These are phyloP conservation scores for Taenaris catops DNA, from an alignment of 2,888 invertebrate genomes.

Conservation along the genomic window DNA sequence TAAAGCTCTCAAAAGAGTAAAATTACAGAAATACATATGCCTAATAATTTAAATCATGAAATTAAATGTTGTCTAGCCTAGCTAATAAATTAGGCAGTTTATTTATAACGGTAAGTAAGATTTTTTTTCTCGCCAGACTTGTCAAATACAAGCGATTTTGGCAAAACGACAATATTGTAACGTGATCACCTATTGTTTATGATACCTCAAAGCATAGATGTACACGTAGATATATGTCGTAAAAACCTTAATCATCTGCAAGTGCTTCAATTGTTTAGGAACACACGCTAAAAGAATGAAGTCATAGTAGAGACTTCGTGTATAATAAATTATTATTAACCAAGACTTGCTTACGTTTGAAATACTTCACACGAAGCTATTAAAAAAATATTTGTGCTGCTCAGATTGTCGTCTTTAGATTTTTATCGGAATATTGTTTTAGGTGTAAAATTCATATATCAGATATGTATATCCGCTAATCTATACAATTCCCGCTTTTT, in stretches of 20 bases:
- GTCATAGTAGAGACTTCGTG: constrained; percentile 36
- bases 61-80: too few relatives aligned
- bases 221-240: constrained; percentile 11
- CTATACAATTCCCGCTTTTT: too few relatives aligned
- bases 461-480: too few relatives aligned
- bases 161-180: constrained; percentile 5
- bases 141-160: background rate
- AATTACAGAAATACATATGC: too few relatives aligned
- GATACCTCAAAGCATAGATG: too few relatives aligned
- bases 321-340: constrained; percentile 31
- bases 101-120: background rate
- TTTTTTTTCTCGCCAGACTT: background rate
- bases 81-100: too few relatives aligned
- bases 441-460: too few relatives aligned
- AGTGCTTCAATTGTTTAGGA: constrained; percentile 27
- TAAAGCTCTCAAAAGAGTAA: too few relatives aligned
- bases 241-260: constrained; percentile 25
- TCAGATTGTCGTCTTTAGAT: constrained; percentile 8
- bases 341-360: constrained; percentile 21
- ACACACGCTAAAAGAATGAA: constrained; percentile 35
- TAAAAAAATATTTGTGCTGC: constrained; percentile 18
- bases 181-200: background rate
- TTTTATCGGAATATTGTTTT: too few relatives aligned
- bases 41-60: too few relatives aligned
- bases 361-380: constrained; percentile 12